Conservation (phyloP, 2,888 invertebrate genomes). For the Monochamus alternatus region DNA sequence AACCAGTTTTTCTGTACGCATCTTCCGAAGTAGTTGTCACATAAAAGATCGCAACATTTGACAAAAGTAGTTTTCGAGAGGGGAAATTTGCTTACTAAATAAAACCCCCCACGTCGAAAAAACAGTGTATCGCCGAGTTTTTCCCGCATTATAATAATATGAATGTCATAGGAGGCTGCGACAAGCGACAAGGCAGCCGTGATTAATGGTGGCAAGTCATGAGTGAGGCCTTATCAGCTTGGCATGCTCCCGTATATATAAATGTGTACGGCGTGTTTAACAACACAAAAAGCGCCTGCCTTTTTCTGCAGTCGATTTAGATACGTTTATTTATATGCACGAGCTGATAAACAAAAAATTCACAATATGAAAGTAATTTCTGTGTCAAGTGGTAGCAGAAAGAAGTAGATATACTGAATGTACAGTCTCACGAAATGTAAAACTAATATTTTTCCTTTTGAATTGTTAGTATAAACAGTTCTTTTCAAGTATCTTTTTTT, state of each 20-base stretch:
- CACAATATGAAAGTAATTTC: neutral
- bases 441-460: too few species aligned
- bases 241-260: conserved; percentile 20
- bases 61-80: neutral
- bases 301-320: conserved; percentile 15
- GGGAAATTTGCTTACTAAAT: neutral
- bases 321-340: conserved; percentile 9
- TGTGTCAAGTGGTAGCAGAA: neutral
- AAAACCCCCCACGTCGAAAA: neutral
- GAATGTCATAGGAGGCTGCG: conserved; percentile 50
- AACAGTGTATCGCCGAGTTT: conserved; percentile 19
- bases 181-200: conserved; percentile 48
- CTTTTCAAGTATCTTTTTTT: too few species aligned
- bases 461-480: too few species aligned
- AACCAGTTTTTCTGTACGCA: too few species aligned
- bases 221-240: conserved; percentile 38
- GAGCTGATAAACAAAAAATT: neutral
- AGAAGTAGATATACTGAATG: too few species aligned
- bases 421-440: too few species aligned
- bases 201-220: conserved; percentile 55
- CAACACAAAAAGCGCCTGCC: conserved; percentile 18
- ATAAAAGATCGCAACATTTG: too few species aligned
- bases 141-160: conserved; percentile 50
- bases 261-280: conserved; percentile 26
- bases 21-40: too few species aligned